Percentiles rank a stretch among this genome's conserved stretches.
These are phyloP conservation scores for cattle (Bos taurus) DNA, from an alignment of 2,113 vertebrate species.

Conservation along the genomic window DNA sequence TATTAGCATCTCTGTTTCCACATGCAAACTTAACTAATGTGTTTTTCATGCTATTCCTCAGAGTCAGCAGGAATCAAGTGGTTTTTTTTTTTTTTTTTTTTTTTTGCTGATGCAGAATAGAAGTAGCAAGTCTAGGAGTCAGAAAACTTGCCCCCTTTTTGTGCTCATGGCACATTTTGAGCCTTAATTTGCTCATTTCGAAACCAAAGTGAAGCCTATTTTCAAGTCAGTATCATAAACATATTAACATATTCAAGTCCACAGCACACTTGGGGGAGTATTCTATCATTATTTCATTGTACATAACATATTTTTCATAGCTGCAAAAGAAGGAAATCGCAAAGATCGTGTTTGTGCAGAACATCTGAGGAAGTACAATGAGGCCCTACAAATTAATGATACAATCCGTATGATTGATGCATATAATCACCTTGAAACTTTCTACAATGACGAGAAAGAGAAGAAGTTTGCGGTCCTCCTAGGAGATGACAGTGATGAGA, in stretches of 20 bases:
- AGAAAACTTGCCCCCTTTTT: not conserved
- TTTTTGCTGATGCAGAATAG: not conserved
- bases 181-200: not conserved
- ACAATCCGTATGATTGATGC: slow-evolving; percentile 94
- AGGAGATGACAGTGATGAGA: slow-evolving; percentile 74
- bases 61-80: not conserved
- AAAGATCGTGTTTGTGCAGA: slow-evolving; percentile 90
- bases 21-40: not conserved
- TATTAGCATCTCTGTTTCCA: slow-evolving; percentile 9
- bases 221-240: not conserved
- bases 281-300: not conserved
- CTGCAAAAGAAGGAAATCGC: slow-evolving; percentile 88
- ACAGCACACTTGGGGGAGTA: not conserved
- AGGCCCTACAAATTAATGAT: slow-evolving; percentile 92
- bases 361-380: slow-evolving; percentile 93
- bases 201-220: not conserved
- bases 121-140: not conserved
- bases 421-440: slow-evolving; percentile 86
- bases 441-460: slow-evolving; percentile 86
- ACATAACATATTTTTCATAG: slow-evolving; percentile 75
- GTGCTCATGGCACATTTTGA: not conserved
- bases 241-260: not conserved
- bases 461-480: slow-evolving; percentile 82
- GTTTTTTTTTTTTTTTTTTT: rapidly evolving
- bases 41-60: not conserved